These are phyloP conservation scores for Dromaius novaehollandiae DNA, from an alignment of 2,113 vertebrate genomes.

Conservation along the genomic window DNA sequence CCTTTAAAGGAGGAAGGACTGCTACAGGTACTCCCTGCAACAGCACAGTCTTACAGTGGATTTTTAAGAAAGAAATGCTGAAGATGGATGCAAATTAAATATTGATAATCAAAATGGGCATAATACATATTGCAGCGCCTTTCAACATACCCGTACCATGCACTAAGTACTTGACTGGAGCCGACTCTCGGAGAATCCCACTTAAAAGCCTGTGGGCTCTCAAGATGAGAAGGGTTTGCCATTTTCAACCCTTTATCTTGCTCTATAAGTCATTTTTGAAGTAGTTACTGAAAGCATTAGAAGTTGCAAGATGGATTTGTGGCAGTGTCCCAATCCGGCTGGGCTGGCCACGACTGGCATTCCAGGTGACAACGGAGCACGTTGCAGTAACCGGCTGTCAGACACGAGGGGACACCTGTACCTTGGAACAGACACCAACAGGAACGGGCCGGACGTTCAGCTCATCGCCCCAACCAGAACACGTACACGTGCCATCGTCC, in stretches of 20 bases:
- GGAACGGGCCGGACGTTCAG: not conserved
- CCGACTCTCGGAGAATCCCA: rapidly evolving
- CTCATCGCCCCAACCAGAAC: not conserved
- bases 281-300: too few species aligned
- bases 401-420: not conserved
- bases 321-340: not conserved
- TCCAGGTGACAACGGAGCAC: not conserved
- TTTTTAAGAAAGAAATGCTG: not conserved
- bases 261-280: not conserved
- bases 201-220: not conserved
- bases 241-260: not conserved
- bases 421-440: not conserved
- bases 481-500: too few species aligned
- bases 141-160: not conserved
- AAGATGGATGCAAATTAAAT: not conserved
- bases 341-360: too few species aligned
- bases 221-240: rapidly evolving
- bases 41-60: rapidly evolving
- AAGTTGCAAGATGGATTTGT: not conserved
- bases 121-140: rapidly evolving
- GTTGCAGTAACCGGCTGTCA: too few species aligned
- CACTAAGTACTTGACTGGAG: not conserved
- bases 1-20: not conserved
- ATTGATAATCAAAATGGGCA: rapidly evolving
- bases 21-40: not conserved